These are phyloP conservation scores for Acipenser transmontanus DNA, from an alignment of 2,797 vertebrate genomes.

Conservation along the genomic window DNA sequence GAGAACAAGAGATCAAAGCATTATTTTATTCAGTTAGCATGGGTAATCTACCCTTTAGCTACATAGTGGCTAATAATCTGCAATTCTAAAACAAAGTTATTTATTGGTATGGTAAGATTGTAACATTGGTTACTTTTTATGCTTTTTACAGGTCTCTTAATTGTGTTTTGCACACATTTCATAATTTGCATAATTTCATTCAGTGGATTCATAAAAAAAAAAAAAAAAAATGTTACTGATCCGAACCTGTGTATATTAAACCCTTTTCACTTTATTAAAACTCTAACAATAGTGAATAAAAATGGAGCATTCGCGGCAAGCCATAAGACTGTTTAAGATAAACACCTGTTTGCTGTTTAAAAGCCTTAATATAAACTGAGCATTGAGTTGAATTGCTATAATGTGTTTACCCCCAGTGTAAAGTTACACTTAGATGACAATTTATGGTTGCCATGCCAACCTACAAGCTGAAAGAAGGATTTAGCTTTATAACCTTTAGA, in stretches of 20 bases:
- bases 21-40: too few species aligned
- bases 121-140: too few species aligned
- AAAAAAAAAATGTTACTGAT: too few species aligned
- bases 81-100: too few species aligned
- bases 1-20: too few species aligned
- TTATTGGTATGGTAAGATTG: too few species aligned
- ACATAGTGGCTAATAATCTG: too few species aligned
- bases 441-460: constrained; percentile 29
- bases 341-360: not conserved
- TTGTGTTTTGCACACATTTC: not conserved
- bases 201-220: too few species aligned
- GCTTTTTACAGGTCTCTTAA: too few species aligned
- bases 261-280: not conserved
- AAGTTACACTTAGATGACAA: not conserved
- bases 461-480: constrained; percentile 29
- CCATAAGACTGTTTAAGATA: not conserved
- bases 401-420: not conserved
- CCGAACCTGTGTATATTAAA: not conserved
- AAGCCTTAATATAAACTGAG: not conserved
- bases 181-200: not conserved
- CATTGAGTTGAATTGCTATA: not conserved
- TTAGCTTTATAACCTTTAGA: constrained; percentile 33
- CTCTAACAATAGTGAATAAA: not conserved
- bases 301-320: not conserved
- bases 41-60: too few species aligned